Percentiles rank a stretch among this genome's conserved stretches.
phyloP scores from a whole-genome alignment of 2,797 vertebrate species.

The Ptychobarbus kaznakovi region DNA sequence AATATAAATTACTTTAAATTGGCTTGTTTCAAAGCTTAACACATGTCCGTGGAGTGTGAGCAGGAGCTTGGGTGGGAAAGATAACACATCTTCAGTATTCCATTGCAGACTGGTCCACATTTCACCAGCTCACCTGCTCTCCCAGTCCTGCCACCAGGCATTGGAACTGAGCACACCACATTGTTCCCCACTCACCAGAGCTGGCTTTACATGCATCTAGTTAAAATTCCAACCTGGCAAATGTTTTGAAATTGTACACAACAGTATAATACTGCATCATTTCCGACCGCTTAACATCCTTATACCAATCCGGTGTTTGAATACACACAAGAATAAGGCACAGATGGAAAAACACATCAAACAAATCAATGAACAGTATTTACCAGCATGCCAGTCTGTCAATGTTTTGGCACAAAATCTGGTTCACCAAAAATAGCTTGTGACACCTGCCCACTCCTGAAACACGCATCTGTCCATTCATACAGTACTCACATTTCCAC shows the following conservation, averaged over 20 bases:
- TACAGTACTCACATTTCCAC: constrained; percentile 56
- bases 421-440: constrained; percentile 44
- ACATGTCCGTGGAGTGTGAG: constrained; percentile 70
- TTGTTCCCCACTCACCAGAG: constrained; percentile 30
- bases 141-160: background rate
- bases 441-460: background rate
- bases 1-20: constrained; percentile 96
- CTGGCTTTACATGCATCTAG: constrained; percentile 15
- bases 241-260: constrained; percentile 52
- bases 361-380: constrained; percentile 51
- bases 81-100: constrained; percentile 9
- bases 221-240: constrained; percentile 50
- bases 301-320: constrained; percentile 64
- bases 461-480: constrained; percentile 40
- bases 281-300: constrained; percentile 62
- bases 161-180: constrained; percentile 8
- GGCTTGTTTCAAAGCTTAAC: constrained; percentile 76
- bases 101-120: background rate
- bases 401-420: constrained; percentile 74
- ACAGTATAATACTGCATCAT: constrained; percentile 70
- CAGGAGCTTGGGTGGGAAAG: constrained; percentile 61
- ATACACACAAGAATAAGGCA: constrained; percentile 80
- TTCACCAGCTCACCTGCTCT: constrained; percentile 4
- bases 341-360: constrained; percentile 68
- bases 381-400: constrained; percentile 47